Conservation (phyloP, 2,797 vertebrate species). For the Lutjanus campechanus region DNA sequence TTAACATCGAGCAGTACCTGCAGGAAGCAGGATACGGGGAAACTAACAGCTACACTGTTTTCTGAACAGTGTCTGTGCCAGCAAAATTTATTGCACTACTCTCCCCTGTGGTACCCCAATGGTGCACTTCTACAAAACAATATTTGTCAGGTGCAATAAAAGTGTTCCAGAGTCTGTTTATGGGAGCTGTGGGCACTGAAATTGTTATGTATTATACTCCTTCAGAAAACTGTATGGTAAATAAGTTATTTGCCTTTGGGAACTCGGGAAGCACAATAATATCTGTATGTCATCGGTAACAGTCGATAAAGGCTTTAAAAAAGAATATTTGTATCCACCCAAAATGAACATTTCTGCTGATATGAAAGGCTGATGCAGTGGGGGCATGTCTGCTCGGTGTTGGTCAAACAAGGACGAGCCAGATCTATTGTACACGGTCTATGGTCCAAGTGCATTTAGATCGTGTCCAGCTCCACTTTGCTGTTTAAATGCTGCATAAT, state of each 20-base stretch:
- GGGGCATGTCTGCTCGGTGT: too few relatives aligned
- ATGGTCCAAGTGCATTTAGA: too few relatives aligned
- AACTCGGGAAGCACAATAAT: neutral
- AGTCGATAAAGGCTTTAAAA: too few relatives aligned
- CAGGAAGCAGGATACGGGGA: slow-evolving; percentile 88
- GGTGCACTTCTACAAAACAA: slow-evolving; percentile 33
- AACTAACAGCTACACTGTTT: slow-evolving; percentile 88
- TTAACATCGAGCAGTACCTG: slow-evolving; percentile 90
- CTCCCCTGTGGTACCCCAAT: neutral
- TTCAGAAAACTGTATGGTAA: slow-evolving; percentile 5
- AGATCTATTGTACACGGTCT: too few relatives aligned
- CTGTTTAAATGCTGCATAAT: too few relatives aligned
- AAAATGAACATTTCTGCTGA: too few relatives aligned
- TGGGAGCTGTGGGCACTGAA: slow-evolving; percentile 18
- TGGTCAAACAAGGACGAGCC: too few relatives aligned
- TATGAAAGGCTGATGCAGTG: too few relatives aligned
- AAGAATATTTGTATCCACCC: too few relatives aligned
- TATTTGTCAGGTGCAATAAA: slow-evolving; percentile 21
- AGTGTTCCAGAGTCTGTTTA: slow-evolving; percentile 25
- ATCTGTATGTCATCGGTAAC: too few relatives aligned
- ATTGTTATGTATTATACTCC: neutral
- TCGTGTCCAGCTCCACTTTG: too few relatives aligned
- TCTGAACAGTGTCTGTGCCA: slow-evolving; percentile 79
- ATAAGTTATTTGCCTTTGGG: slow-evolving; percentile 21
- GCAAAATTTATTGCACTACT: slow-evolving; percentile 42